These are phyloP conservation scores for Hirudo medicinalis DNA, from an alignment of 1,140 invertebrate genomes.

Conservation along the genomic window DNA sequence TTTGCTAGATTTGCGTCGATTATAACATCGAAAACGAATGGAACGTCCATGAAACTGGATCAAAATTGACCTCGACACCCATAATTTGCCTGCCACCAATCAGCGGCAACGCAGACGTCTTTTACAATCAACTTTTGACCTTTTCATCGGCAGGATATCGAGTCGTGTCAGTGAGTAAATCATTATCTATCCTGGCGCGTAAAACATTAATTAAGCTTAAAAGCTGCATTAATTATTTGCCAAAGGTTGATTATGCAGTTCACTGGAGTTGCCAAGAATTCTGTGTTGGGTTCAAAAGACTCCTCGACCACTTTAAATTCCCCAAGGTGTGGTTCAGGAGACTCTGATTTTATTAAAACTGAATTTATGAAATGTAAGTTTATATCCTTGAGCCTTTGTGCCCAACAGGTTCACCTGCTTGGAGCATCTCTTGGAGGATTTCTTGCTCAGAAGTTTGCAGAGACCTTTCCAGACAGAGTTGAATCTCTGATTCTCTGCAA, in stretches of 20 bases:
- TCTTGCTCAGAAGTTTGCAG: constrained; percentile 79
- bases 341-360: background rate
- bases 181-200: too few species aligned
- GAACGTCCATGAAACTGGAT: constrained; percentile 75
- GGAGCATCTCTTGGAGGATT: constrained; percentile 81
- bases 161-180: constrained; percentile 57
- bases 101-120: constrained; percentile 75
- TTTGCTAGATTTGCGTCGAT: constrained; percentile 7
- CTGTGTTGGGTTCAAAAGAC: constrained; percentile 68
- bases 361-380: background rate
- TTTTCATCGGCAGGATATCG: constrained; percentile 64
- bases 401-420: constrained; percentile 53
- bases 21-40: constrained; percentile 50
- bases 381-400: background rate
- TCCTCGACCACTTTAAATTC: constrained; percentile 65
- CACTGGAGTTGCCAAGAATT: constrained; percentile 77
- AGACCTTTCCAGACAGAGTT: constrained; percentile 59
- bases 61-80: constrained; percentile 61
- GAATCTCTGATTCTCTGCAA: constrained; percentile 74
- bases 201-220: too few species aligned
- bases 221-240: constrained; percentile 23
- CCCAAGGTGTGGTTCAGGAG: constrained; percentile 45
- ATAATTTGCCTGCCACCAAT: constrained; percentile 73
- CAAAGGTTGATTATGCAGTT: constrained; percentile 63
- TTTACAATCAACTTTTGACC: constrained; percentile 66